A percentile compares a stretch with the other conserved stretches of the same genome.
phyloP scores from a whole-genome alignment of 92 coral and sea anemone species.

The Zoanthus solanderi region DNA sequence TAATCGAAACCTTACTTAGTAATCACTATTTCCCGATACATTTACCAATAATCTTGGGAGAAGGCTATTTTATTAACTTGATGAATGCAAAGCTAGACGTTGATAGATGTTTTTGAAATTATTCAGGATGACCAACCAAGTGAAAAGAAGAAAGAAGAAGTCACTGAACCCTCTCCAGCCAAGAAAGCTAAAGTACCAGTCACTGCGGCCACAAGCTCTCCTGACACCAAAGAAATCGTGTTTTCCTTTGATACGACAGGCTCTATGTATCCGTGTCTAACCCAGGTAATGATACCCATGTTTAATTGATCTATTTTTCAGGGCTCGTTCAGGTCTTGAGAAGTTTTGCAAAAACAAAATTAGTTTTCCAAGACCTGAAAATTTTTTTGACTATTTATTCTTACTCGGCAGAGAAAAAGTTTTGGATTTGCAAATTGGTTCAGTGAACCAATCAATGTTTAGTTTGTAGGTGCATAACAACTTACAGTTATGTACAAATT shows the following conservation, averaged over 20 bases:
- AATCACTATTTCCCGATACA: not conserved
- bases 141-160: conserved; percentile 54
- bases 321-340: too few species aligned
- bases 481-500: too few species aligned
- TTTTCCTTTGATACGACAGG: conserved; percentile 99
- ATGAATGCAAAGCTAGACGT: not conserved
- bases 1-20: too few species aligned
- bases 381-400: too few species aligned
- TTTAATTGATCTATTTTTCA: too few species aligned
- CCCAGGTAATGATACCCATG: conserved; percentile 72
- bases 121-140: conserved; percentile 53
- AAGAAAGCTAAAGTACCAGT: conserved; percentile 72
- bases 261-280: conserved; percentile 96
- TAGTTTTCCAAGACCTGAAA: too few species aligned
- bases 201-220: conserved; percentile 48
- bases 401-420: too few species aligned
- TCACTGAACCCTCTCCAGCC: conserved; percentile 72
- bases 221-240: conserved; percentile 90
- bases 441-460: too few species aligned
- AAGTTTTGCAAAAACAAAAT: too few species aligned
- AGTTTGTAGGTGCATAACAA: too few species aligned
- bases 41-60: too few species aligned
- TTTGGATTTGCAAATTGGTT: too few species aligned
- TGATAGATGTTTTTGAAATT: not conserved
- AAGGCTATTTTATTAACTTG: not conserved